These are phyloP conservation scores for silkworm (Bombyx mori) DNA, from an alignment of 1,140 invertebrate species.

Conservation along the genomic window DNA sequence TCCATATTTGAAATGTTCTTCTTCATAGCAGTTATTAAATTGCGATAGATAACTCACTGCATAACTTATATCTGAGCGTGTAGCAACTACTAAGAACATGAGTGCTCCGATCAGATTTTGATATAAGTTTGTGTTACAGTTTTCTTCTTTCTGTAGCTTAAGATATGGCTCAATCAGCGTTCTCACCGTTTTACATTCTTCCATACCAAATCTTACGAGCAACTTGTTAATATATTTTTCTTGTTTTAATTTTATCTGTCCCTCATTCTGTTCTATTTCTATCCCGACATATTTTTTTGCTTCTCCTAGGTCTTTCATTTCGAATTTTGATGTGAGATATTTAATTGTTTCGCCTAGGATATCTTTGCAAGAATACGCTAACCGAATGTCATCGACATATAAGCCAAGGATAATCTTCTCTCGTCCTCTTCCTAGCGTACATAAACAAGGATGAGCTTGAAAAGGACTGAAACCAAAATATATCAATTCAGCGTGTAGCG, in stretches of 20 bases:
- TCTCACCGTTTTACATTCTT: conserved; percentile 6
- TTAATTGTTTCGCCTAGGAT: conserved; percentile 4
- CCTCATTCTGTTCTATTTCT: background rate
- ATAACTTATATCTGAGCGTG: conserved; percentile 3
- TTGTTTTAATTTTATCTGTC: conserved; percentile 2
- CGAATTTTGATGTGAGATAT: conserved; percentile 4
- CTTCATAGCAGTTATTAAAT: background rate
- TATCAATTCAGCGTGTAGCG: conserved; percentile 12
- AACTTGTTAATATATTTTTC: conserved; percentile 7
- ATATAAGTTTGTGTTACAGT: conserved; percentile 1
- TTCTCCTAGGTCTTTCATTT: conserved; percentile 6
- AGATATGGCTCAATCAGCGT: conserved; percentile 2
- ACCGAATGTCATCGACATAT: conserved; percentile 31
- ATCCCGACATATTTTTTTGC: background rate
- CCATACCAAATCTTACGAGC: conserved; percentile 6
- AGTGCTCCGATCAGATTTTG: conserved; percentile 2
- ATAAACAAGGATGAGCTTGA: conserved; percentile 14
- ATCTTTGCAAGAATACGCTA: conserved; percentile 12
- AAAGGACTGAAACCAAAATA: conserved; percentile 10
- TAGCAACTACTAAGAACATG: conserved; percentile 4
- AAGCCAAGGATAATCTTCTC: conserved; percentile 20
- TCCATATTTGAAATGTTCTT: conserved; percentile 6
- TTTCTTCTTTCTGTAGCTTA: conserved; percentile 4
- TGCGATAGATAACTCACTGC: conserved; percentile 4
- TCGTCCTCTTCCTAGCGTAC: conserved; percentile 9